phyloP scores from a whole-genome alignment of 2,888 invertebrate species.

The Frankliniella fusca region DNA sequence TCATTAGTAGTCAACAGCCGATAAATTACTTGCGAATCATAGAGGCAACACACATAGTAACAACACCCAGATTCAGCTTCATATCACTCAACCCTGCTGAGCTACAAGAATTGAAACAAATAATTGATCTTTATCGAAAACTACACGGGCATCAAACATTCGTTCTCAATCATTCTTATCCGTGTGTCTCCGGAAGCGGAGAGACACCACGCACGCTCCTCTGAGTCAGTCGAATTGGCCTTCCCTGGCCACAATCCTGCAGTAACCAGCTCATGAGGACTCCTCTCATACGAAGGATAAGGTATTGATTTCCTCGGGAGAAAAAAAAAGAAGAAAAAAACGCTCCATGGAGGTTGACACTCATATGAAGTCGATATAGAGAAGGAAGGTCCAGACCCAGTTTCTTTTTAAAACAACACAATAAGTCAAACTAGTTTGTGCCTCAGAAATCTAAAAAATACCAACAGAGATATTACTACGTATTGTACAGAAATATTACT shows the following conservation, averaged over 20 bases:
- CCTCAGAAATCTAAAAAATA: not conserved
- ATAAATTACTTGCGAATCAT: slow-evolving; percentile 9
- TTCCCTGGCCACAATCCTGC: no score
- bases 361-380: not conserved
- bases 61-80: slow-evolving; percentile 3
- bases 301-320: no score
- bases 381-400: not conserved
- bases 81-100: slow-evolving; percentile 10
- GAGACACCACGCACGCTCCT: no score
- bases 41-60: not conserved
- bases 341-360: no score
- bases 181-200: no score
- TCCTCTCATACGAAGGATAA: no score
- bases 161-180: no score
- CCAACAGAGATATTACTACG: no score
- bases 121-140: not conserved
- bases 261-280: no score
- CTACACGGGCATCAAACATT: not conserved
- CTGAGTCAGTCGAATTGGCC: no score
- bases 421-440: not conserved
- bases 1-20: slow-evolving; percentile 16
- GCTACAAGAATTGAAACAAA: slow-evolving; percentile 4
- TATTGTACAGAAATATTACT: no score
- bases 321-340: no score
- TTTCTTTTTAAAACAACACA: not conserved